Conservation (phyloP, 1,140 invertebrate species). For the Coptotermes formosanus region DNA sequence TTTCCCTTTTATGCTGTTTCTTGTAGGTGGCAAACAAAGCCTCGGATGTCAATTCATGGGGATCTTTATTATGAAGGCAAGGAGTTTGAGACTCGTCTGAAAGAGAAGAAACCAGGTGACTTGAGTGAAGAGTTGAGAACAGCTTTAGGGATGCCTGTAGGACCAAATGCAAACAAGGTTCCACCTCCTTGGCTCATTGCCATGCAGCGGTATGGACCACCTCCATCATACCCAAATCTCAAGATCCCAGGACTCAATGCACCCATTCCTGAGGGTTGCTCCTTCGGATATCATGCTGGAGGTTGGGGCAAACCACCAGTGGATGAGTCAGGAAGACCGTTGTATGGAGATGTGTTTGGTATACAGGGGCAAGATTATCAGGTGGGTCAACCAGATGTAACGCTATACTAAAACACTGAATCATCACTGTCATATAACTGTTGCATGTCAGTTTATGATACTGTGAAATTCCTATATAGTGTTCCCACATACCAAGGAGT, state of each 20-base stretch:
- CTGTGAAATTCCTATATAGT: too few relatives aligned
- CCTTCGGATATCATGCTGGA: constrained; percentile 98
- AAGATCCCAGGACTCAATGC: constrained; percentile 94
- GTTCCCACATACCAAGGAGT: too few relatives aligned
- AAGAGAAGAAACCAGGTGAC: constrained; percentile 98
- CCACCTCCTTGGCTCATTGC: constrained; percentile 99
- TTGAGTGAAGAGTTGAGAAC: constrained; percentile 93
- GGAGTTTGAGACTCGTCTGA: constrained; percentile 96
- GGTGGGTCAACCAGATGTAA: not conserved
- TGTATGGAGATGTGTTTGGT: constrained; percentile 99
- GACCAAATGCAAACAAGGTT: constrained; percentile 81
- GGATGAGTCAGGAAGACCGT: constrained; percentile 94
- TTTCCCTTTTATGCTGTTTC: constrained; percentile 8
- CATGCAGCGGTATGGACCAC: constrained; percentile 98
- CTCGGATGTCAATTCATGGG: constrained; percentile 97
- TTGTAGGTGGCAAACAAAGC: constrained; percentile 94
- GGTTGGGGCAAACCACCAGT: constrained; percentile 99
- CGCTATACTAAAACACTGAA: too few relatives aligned
- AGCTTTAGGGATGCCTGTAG: constrained; percentile 97
- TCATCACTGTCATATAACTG: too few relatives aligned
- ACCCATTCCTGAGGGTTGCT: constrained; percentile 92
- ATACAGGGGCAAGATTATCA: constrained; percentile 28
- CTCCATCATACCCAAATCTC: constrained; percentile 97
- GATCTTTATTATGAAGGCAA: constrained; percentile 99
- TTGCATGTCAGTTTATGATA: too few relatives aligned